Conservation (phyloP, 2,888 invertebrate species). For the Tipula helvola region DNA sequence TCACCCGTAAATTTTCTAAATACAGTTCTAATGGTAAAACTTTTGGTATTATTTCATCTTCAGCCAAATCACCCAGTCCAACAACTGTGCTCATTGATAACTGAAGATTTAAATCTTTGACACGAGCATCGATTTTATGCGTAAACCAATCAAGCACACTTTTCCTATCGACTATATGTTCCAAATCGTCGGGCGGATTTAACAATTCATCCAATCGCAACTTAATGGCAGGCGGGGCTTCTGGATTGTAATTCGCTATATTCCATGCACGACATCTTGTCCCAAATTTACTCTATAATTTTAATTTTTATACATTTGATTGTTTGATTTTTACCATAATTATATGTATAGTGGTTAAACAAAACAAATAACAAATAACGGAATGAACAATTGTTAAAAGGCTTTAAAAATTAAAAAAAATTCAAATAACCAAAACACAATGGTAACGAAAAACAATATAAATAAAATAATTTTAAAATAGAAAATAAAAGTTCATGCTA, state of each 20-base stretch:
- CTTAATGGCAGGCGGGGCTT: constrained; percentile 43
- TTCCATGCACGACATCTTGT: constrained; percentile 72
- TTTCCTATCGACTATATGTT: constrained; percentile 28
- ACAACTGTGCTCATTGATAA: constrained; percentile 72
- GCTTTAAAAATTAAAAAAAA: not conserved
- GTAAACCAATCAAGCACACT: constrained; percentile 32
- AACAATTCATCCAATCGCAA: constrained; percentile 48
- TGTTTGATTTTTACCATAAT: not conserved
- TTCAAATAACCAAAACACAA: constrained; percentile 15
- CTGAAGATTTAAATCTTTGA: constrained; percentile 51
- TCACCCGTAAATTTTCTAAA: constrained; percentile 61
- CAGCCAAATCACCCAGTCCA: constrained; percentile 69
- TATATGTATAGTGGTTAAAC: not conserved
- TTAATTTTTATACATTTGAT: not conserved
- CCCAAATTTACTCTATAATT: constrained; percentile 61
- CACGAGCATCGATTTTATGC: constrained; percentile 46
- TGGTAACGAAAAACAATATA: not conserved
- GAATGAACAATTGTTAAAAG: not conserved
- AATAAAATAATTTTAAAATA: not conserved
- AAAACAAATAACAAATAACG: not conserved
- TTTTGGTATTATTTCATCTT: constrained; percentile 71
- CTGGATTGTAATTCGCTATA: constrained; percentile 45
- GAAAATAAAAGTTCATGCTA: not conserved
- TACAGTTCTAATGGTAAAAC: constrained; percentile 70
- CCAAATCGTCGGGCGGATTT: constrained; percentile 29